These are phyloP conservation scores for Castor canadensis DNA, from an alignment of 2,113 vertebrate genomes.

Conservation along the genomic window DNA sequence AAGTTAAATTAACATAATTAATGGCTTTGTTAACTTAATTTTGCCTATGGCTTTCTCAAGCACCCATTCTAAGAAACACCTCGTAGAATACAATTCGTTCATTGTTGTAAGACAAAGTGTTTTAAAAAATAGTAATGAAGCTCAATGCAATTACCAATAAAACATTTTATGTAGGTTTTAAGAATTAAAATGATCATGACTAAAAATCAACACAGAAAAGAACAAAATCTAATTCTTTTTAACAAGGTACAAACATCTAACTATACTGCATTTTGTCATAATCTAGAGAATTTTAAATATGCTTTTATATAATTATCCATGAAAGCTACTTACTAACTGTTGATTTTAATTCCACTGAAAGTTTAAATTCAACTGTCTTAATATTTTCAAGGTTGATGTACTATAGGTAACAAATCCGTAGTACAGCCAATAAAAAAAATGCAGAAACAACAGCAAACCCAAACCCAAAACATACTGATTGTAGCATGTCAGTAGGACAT, in stretches of 20 bases:
- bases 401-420: too few relatives aligned
- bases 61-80: not conserved
- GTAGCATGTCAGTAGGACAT: too few relatives aligned
- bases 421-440: too few relatives aligned
- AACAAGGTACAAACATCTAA: conserved; percentile 18
- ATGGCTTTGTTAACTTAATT: not conserved
- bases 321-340: conserved; percentile 41
- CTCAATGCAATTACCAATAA: conserved; percentile 6
- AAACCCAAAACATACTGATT: too few relatives aligned
- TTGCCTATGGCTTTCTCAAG: not conserved
- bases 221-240: not conserved
- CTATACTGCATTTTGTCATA: conserved; percentile 27
- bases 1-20: not conserved
- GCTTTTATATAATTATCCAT: conserved; percentile 45
- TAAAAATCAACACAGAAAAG: not conserved
- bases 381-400: conserved; percentile 42
- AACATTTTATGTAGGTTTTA: not conserved
- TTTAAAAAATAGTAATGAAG: conserved; percentile 10
- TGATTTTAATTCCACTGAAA: conserved; percentile 60
- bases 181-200: not conserved
- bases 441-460: too few relatives aligned
- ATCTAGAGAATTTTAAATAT: conserved; percentile 50
- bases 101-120: not conserved
- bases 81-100: not conserved
- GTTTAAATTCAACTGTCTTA: conserved; percentile 63